Base-by-base conservation (phyloP, 1,140 invertebrate genomes). In the Rhizoglyphus robini region DNA sequence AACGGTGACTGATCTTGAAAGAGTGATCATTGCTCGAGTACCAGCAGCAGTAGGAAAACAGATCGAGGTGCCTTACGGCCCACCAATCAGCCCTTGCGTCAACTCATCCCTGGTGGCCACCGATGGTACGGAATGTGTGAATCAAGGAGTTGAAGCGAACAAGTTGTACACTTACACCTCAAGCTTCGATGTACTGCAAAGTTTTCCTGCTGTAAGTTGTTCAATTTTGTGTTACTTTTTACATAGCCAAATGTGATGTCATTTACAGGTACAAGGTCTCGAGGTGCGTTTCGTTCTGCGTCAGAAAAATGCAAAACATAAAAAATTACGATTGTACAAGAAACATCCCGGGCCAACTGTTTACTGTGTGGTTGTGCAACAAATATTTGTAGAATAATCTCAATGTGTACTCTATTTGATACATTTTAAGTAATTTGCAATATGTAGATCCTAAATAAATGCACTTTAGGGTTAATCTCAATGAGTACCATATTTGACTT, bases 121-220 rank as follows among this genome's bases (percentile, higher is more conserved):
- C 29, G 54, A 58, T 58, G 54, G 54, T 32, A 58, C n/a, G 3
- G 54, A 58, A 58, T 58, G 54, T 32, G 27, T 58, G 3, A n/a
- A 29, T 32, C 18, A 58, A 18, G 54, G 54, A 18, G 54, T 58
- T 58, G 54, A 18, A 1, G 2, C 54, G 15, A 27, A 34, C 5
- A 58, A 58, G 25, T 2, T 23, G 18, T 58, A 58, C 25, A 58
- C 54, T 18, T 58, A 18, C 31, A 58, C 54, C 18, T 58, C 54
- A 18, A 23, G n/a, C 15, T 58, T 58, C 15, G 25, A 58, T 18
- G 54, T 58, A 23, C 25, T 58, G 27, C 15, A 34, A 58, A 58
- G 54, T 32, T 58, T 58, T 58, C 54, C 54, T 2, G 29, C 54
- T 2, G 54, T 58, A 58, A 18, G 54, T 2, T 46, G 18, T 46